Evolutionary conservation across 2,113 vertebrate genomes (phyloP).

Genomic region (Micromys minutus): DNA sequence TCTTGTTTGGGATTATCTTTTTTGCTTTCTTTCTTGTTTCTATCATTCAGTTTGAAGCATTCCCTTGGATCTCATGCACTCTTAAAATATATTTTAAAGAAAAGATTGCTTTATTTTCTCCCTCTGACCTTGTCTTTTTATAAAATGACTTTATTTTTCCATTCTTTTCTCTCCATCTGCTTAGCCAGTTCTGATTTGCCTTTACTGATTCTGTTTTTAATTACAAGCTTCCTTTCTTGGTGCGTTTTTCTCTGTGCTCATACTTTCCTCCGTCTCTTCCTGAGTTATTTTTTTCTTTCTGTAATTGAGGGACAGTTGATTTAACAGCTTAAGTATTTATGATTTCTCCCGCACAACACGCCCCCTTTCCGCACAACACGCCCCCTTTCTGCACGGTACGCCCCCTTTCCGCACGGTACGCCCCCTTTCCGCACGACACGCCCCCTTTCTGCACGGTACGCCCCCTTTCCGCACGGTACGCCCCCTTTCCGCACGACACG

Average conservation of each 20-base stretch:
- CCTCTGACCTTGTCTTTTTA: background rate
- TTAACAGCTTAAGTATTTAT: conserved; percentile 2
- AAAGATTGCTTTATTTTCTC: background rate
- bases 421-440: too few species aligned
- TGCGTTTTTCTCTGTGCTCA: background rate
- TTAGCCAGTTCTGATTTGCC: background rate
- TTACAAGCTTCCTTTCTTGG: background rate
- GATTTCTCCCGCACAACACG: background rate
- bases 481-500: too few species aligned
- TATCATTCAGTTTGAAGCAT: conserved; percentile 54
- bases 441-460: too few species aligned
- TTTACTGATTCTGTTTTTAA: conserved; percentile 53
- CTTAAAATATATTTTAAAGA: background rate
- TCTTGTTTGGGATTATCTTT: conserved; percentile 27
- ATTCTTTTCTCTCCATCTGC: conserved; percentile 22
- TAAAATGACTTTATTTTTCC: conserved; percentile 49
- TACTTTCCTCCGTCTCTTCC: conserved; percentile 14
- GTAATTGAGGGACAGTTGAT: background rate
- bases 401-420: too few species aligned
- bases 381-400: too few species aligned
- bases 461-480: too few species aligned
- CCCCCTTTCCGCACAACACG: too few species aligned
- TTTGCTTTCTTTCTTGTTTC: conserved; percentile 64
- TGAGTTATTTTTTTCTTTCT: background rate
- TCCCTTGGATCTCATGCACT: background rate